Evolutionary conservation across 2,797 vertebrate genomes (phyloP).

Genomic region (Lutjanus argentimaculatus): DNA sequence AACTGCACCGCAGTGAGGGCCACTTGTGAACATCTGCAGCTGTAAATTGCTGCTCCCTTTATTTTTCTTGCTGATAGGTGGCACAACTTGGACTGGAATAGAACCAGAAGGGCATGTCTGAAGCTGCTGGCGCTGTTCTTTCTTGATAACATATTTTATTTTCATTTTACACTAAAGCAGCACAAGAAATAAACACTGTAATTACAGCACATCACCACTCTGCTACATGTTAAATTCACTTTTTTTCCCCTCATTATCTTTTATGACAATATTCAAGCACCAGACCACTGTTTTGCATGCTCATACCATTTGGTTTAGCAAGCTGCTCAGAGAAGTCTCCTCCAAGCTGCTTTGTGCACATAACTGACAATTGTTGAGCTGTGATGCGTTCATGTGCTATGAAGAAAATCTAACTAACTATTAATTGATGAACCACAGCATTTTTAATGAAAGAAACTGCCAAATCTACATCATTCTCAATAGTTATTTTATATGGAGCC

Average conservation of each 20-base stretch:
- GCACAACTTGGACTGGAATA: conserved; percentile 23
- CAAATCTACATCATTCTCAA: background rate
- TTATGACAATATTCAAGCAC: conserved; percentile 26
- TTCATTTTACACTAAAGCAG: conserved; percentile 5
- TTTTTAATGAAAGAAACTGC: background rate
- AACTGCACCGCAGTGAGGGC: background rate
- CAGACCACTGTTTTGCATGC: conserved; percentile 32
- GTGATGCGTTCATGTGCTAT: conserved; percentile 36
- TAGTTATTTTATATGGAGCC: too few relatives aligned
- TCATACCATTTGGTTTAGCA: conserved; percentile 54
- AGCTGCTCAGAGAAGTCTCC: conserved; percentile 50
- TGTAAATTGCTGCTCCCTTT: conserved; percentile 37
- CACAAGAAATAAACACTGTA: conserved; percentile 25
- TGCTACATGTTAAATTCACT: conserved; percentile 18
- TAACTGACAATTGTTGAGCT: conserved; percentile 45
- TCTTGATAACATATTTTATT: conserved; percentile 23
- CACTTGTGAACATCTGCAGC: conserved; percentile 27
- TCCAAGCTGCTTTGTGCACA: conserved; percentile 49
- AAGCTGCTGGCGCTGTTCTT: conserved; percentile 6
- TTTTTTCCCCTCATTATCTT: conserved; percentile 10
- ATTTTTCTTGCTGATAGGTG: conserved; percentile 33
- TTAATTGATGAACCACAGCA: conserved; percentile 5
- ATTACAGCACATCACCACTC: conserved; percentile 19
- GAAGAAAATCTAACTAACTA: conserved; percentile 20
- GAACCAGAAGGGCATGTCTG: conserved; percentile 34